Evolutionary conservation across 2,113 vertebrate species (phyloP).

Genomic region (Lepisosteus osseus): DNA sequence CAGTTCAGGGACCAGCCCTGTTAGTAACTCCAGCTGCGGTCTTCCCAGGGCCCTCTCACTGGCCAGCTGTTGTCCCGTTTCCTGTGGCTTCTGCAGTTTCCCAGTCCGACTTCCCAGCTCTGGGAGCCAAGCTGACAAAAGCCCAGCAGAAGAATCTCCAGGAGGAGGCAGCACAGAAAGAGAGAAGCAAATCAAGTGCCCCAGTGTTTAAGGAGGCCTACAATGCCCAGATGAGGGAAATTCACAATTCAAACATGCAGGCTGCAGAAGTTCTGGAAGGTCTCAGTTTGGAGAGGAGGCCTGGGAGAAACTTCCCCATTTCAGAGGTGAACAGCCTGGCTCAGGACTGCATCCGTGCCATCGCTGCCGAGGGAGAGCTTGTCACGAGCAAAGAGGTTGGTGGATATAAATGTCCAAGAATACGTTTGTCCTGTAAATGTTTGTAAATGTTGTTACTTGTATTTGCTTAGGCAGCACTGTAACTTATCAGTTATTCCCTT

Average conservation of each 20-base stretch:
- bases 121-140: slow-evolving; percentile 35
- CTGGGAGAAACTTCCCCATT: slow-evolving; percentile 11
- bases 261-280: slow-evolving; percentile 42
- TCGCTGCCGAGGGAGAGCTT: slow-evolving; percentile 58
- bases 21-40: not conserved
- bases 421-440: too few species aligned
- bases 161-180: slow-evolving; percentile 4
- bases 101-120: slow-evolving; percentile 45
- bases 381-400: slow-evolving; percentile 62
- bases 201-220: slow-evolving; percentile 43
- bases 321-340: slow-evolving; percentile 46
- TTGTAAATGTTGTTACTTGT: too few species aligned
- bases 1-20: slow-evolving; percentile 7
- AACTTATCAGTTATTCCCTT: too few species aligned
- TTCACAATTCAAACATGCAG: slow-evolving; percentile 50
- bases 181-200: not conserved
- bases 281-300: slow-evolving; percentile 12
- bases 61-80: not conserved
- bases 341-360: slow-evolving; percentile 52
- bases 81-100: slow-evolving; percentile 6
- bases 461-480: too few species aligned
- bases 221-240: slow-evolving; percentile 55
- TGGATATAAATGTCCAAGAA: not conserved
- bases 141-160: slow-evolving; percentile 34
- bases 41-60: not conserved